These are phyloP conservation scores for Spodoptera picta DNA, from an alignment of 2,888 invertebrate species.

Conservation along the genomic window DNA sequence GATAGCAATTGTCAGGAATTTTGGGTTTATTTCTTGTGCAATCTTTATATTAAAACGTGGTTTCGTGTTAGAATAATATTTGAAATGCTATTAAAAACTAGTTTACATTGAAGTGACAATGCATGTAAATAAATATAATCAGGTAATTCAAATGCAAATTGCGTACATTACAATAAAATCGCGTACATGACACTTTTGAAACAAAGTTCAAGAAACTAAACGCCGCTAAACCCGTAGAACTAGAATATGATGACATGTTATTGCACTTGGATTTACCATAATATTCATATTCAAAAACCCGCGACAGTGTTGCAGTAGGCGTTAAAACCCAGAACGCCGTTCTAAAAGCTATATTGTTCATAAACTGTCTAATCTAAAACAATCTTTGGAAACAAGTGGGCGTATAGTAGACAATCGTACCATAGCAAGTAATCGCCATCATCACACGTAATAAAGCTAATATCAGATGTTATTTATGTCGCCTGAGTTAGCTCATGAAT, in stretches of 20 bases:
- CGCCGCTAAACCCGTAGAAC: slow-evolving; percentile 12
- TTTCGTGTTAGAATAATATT: too few species aligned
- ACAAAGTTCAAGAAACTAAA: slow-evolving; percentile 14
- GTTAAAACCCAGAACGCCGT: slow-evolving; percentile 32
- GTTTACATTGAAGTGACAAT: too few species aligned
- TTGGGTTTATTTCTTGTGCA: too few species aligned
- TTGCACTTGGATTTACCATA: slow-evolving; percentile 28
- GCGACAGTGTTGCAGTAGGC: slow-evolving; percentile 35
- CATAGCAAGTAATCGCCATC: slow-evolving; percentile 59
- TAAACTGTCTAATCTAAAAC: slow-evolving; percentile 39
- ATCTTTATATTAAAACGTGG: too few species aligned
- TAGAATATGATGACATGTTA: slow-evolving; percentile 9
- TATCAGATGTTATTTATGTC: slow-evolving; percentile 84
- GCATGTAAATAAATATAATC: too few species aligned
- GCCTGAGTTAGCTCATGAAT: slow-evolving; percentile 83
- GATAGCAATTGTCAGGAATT: slow-evolving; percentile 44
- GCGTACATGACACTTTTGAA: background rate
- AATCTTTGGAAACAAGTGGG: slow-evolving; percentile 42
- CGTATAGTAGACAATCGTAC: slow-evolving; percentile 22
- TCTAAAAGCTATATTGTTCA: slow-evolving; percentile 34
- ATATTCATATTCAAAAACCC: slow-evolving; percentile 40
- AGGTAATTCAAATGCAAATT: too few species aligned
- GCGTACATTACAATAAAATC: too few species aligned
- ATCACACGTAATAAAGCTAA: slow-evolving; percentile 65
- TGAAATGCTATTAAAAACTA: too few species aligned